Conservation (phyloP, 2,113 vertebrate species). For the Brachyhypopomus occidentalis region DNA sequence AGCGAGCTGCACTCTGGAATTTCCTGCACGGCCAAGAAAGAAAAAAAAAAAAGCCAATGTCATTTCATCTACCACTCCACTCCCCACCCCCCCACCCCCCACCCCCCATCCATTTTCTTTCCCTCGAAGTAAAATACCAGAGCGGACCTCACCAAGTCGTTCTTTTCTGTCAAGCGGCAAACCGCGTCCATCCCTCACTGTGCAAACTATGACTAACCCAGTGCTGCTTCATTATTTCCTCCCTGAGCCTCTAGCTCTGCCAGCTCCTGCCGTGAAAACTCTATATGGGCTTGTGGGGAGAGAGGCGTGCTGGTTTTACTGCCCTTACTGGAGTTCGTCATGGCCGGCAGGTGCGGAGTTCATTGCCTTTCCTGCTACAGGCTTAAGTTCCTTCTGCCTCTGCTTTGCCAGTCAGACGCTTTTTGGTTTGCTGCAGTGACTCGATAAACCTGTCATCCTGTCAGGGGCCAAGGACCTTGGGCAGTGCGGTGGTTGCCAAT, state of each 20-base stretch:
- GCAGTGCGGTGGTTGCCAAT: too few relatives aligned
- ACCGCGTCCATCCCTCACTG: conserved; percentile 35
- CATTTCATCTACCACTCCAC: conserved; percentile 62
- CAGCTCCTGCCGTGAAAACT: conserved; percentile 17
- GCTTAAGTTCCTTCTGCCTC: conserved; percentile 25
- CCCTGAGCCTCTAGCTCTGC: neutral
- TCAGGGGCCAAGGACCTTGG: too few relatives aligned
- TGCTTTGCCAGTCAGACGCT: neutral
- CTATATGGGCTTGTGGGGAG: neutral
- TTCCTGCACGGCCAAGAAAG: conserved; percentile 60
- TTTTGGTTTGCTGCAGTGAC: conserved; percentile 35
- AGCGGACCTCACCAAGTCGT: conserved; percentile 34
- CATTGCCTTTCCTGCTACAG: conserved; percentile 10
- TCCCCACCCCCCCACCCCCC: too few relatives aligned
- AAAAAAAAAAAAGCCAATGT: conserved; percentile 47
- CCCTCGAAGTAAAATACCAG: conserved; percentile 35
- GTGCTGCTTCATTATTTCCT: conserved; percentile 17
- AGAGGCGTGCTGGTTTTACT: neutral
- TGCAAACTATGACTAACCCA: conserved; percentile 34
- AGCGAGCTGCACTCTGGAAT: conserved; percentile 52
- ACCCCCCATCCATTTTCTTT: conserved; percentile 45
- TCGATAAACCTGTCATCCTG: conserved; percentile 20
- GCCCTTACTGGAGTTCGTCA: conserved; percentile 10
- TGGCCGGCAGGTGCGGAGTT: conserved; percentile 16
- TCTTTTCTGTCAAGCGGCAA: conserved; percentile 37